Conservation (phyloP, 2,888 invertebrate genomes). For the Polylopha cassiicola region DNA sequence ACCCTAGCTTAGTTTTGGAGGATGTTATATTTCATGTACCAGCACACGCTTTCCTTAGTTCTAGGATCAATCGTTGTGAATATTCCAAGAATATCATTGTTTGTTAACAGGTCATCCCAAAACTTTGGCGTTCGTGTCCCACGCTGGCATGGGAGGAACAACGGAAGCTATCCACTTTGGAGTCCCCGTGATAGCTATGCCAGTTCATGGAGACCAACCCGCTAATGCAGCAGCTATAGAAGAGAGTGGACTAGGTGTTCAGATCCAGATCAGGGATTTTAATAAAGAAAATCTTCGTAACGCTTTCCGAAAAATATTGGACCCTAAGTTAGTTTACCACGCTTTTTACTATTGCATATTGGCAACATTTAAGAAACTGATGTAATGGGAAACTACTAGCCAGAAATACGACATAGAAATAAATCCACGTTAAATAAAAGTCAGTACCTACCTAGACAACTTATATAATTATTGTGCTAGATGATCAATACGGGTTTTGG, state of each 20-base stretch:
- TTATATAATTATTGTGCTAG: too few species aligned
- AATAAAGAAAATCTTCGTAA: slow-evolving; percentile 69
- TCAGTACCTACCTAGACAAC: too few species aligned
- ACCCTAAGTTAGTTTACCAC: slow-evolving; percentile 62
- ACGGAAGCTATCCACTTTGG: slow-evolving; percentile 79
- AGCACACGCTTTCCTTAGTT: too few species aligned
- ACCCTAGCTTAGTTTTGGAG: too few species aligned
- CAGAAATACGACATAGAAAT: too few species aligned
- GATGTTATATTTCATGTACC: too few species aligned
- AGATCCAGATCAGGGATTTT: slow-evolving; percentile 62
- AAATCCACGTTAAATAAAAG: too few species aligned
- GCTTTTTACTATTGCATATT: slow-evolving; percentile 34
- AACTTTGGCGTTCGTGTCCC: slow-evolving; percentile 76
- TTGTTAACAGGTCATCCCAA: slow-evolving; percentile 75
- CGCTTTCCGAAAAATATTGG: slow-evolving; percentile 72
- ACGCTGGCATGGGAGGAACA: slow-evolving; percentile 78
- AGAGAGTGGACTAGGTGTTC: slow-evolving; percentile 73
- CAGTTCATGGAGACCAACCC: slow-evolving; percentile 78
- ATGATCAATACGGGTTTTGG: too few species aligned
- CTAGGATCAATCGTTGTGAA: too few species aligned
- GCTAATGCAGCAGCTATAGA: slow-evolving; percentile 76
- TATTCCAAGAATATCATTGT: too few species aligned
- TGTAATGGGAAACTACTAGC: too few species aligned
- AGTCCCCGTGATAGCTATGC: slow-evolving; percentile 78
- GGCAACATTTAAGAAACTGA: too few species aligned